Evolutionary conservation across 2,888 invertebrate species (phyloP).

Genomic region (Marasmarcha lunaedactyla): DNA sequence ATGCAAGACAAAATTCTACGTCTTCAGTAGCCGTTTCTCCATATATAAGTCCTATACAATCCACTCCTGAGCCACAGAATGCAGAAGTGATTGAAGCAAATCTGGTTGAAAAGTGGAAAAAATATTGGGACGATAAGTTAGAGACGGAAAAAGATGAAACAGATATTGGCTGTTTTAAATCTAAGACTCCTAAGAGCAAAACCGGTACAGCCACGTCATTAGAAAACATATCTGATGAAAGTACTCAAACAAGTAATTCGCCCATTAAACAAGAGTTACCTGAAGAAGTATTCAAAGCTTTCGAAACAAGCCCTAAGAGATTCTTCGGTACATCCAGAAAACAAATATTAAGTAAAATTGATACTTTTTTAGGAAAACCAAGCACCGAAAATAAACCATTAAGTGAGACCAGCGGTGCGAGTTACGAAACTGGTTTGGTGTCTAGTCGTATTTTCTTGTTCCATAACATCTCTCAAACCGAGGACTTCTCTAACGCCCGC

Average conservation of each 20-base stretch:
- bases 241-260: slow-evolving; percentile 6
- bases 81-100: slow-evolving; percentile 24
- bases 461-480: slow-evolving; percentile 50
- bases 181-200: slow-evolving; percentile 19
- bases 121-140: slow-evolving; percentile 53
- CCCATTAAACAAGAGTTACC: slow-evolving; percentile 49
- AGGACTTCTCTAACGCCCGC: slow-evolving; percentile 30
- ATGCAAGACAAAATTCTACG: slow-evolving; percentile 10
- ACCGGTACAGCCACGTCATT: background rate
- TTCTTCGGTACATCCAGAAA: slow-evolving; percentile 61
- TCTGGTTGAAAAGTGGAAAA: slow-evolving; percentile 51
- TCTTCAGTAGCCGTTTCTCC: slow-evolving; percentile 17
- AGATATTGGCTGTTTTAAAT: slow-evolving; percentile 17
- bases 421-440: slow-evolving; percentile 51
- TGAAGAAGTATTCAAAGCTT: slow-evolving; percentile 59
- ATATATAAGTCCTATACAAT: slow-evolving; percentile 14
- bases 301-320: slow-evolving; percentile 61
- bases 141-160: slow-evolving; percentile 28
- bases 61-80: slow-evolving; percentile 13
- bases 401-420: slow-evolving; percentile 24
- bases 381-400: slow-evolving; percentile 26
- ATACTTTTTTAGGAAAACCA: slow-evolving; percentile 49
- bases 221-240: background rate
- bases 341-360: slow-evolving; percentile 57
- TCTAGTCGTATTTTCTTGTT: slow-evolving; percentile 61